Evolutionary conservation across 2,113 vertebrate genomes (phyloP).

Genomic region (Gallinago media): DNA sequence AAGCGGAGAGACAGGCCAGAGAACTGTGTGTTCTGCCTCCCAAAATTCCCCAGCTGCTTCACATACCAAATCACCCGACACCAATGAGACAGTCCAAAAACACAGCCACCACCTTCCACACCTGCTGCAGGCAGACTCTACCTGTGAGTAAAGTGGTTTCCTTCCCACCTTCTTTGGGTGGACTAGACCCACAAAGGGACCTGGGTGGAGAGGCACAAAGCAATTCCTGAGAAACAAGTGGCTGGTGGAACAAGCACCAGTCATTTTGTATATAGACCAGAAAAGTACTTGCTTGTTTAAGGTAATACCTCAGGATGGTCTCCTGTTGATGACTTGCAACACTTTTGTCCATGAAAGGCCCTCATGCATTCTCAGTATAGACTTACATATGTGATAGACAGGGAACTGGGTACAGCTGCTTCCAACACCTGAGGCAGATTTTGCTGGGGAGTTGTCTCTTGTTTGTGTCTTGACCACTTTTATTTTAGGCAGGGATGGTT

Average conservation of each 20-base stretch:
- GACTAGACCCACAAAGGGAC: background rate
- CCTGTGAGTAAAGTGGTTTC: background rate
- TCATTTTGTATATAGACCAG: background rate
- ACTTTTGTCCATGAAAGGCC: background rate
- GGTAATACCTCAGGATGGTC: background rate
- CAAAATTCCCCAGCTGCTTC: background rate
- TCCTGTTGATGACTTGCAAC: background rate
- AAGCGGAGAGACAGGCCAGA: background rate
- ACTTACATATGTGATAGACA: background rate
- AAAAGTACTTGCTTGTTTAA: background rate
- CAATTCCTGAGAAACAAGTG: background rate
- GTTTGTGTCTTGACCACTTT: background rate
- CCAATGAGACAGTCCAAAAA: background rate
- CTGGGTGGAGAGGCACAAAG: no score
- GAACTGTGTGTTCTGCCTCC: background rate
- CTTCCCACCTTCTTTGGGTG: background rate
- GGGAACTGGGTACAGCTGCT: background rate
- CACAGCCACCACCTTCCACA: background rate
- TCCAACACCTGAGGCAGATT: background rate
- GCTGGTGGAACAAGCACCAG: background rate
- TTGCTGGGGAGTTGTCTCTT: background rate
- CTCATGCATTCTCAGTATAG: background rate
- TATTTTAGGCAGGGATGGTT: conserved; percentile 74
- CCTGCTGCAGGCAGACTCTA: background rate
- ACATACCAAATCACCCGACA: background rate